phyloP scores from a whole-genome alignment of 2,797 vertebrate species.

The Acanthurus lineatus region DNA sequence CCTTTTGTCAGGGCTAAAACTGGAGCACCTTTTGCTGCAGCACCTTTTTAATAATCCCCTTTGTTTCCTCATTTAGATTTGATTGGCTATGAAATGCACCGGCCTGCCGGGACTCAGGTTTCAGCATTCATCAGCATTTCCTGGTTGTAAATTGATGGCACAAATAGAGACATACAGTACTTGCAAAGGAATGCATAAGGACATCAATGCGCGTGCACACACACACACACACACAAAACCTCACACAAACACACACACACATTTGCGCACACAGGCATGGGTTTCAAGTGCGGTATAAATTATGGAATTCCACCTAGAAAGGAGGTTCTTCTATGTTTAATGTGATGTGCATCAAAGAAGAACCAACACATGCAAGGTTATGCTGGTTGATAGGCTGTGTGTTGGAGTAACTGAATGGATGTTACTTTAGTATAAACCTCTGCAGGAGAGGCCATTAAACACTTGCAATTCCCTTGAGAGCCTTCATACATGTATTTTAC shows the following conservation, averaged over 20 bases:
- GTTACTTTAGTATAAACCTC: conserved; percentile 19
- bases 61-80: conserved; percentile 90
- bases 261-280: neutral
- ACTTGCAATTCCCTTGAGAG: neutral
- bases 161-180: conserved; percentile 43
- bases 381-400: neutral
- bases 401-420: conserved; percentile 8
- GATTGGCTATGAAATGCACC: conserved; percentile 88
- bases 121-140: conserved; percentile 88
- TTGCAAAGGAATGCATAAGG: conserved; percentile 33
- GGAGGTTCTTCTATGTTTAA: conserved; percentile 50
- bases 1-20: conserved; percentile 80
- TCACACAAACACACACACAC: neutral
- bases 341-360: conserved; percentile 22
- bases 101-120: conserved; percentile 86
- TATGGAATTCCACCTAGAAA: conserved; percentile 27
- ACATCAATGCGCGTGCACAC: conserved; percentile 5
- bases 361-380: conserved; percentile 5
- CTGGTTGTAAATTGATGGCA: conserved; percentile 81
- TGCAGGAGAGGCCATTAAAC: neutral
- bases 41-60: conserved; percentile 87
- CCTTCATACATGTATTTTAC: neutral
- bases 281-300: conserved; percentile 30
- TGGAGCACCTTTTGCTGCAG: conserved; percentile 72
- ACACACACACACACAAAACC: conserved; percentile 8